phyloP scores from a whole-genome alignment of 2,797 vertebrate genomes.

The Gadopsis bispinosus region DNA sequence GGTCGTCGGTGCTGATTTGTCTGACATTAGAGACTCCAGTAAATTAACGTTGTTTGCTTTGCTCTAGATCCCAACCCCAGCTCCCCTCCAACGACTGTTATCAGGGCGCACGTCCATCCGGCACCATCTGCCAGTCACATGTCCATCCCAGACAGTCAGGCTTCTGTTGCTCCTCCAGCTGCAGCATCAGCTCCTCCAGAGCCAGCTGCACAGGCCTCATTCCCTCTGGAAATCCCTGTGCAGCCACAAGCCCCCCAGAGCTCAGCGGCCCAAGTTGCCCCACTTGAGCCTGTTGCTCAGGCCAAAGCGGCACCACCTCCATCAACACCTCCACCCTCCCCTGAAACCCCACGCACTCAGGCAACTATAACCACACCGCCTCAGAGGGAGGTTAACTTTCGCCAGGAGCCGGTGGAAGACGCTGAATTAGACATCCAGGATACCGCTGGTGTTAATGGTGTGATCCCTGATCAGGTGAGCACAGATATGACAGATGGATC shows the following conservation, averaged over 20 bases:
- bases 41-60: constrained; percentile 35
- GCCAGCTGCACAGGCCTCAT: constrained; percentile 21
- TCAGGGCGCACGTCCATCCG: constrained; percentile 65
- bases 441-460: not conserved
- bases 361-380: constrained; percentile 1
- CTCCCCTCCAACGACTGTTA: constrained; percentile 47
- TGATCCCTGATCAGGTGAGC: constrained; percentile 1
- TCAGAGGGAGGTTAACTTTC: not conserved
- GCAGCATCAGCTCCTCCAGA: constrained; percentile 31
- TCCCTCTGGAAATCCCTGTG: constrained; percentile 14
- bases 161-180: constrained; percentile 28
- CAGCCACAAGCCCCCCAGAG: constrained; percentile 31
- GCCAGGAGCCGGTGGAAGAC: constrained; percentile 71
- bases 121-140: constrained; percentile 48
- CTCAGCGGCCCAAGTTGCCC: not conserved
- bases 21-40: not conserved
- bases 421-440: constrained; percentile 56
- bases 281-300: constrained; percentile 28
- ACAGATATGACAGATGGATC: constrained; percentile 16
- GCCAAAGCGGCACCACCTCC: constrained; percentile 31
- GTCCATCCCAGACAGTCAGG: constrained; percentile 39
- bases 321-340: constrained; percentile 51
- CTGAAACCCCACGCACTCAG: constrained; percentile 12
- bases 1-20: not conserved
- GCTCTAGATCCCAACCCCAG: constrained; percentile 57